Evolutionary conservation across 2,888 invertebrate genomes (phyloP).

Genomic region (Dolichopus griseipennis): DNA sequence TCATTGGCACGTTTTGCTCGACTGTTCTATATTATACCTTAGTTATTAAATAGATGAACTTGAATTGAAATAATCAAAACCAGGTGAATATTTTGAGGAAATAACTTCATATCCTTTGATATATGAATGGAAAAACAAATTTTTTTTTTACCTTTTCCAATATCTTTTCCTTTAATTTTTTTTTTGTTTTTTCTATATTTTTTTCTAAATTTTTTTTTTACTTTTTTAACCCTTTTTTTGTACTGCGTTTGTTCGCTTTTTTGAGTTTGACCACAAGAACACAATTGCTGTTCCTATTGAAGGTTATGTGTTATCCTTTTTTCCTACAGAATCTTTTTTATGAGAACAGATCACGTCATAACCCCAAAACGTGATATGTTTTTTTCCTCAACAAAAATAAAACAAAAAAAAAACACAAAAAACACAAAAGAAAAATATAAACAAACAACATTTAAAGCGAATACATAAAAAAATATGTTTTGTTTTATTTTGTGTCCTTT

Average conservation of each 20-base stretch:
- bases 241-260: neutral
- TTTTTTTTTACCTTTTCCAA: neutral
- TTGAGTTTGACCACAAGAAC: neutral
- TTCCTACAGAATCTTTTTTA: neutral
- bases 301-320: neutral
- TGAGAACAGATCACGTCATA: neutral
- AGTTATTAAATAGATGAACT: too few species aligned
- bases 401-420: neutral
- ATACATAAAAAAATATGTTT: neutral
- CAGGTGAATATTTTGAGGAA: too few species aligned
- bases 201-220: neutral
- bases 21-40: too few species aligned
- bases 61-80: too few species aligned
- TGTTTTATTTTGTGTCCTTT: conserved; percentile 1
- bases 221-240: neutral
- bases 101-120: too few species aligned
- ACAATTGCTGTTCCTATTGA: neutral
- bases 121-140: too few species aligned
- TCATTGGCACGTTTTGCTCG: too few species aligned
- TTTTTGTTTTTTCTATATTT: neutral
- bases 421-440: neutral
- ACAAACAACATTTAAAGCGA: neutral
- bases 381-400: neutral
- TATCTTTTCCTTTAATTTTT: neutral
- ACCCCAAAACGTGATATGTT: neutral